Evolutionary conservation across 2,113 vertebrate genomes (phyloP), one percentile per base, ranked within the genome.

Genomic region (Ceyx cyanopectus): DNA sequence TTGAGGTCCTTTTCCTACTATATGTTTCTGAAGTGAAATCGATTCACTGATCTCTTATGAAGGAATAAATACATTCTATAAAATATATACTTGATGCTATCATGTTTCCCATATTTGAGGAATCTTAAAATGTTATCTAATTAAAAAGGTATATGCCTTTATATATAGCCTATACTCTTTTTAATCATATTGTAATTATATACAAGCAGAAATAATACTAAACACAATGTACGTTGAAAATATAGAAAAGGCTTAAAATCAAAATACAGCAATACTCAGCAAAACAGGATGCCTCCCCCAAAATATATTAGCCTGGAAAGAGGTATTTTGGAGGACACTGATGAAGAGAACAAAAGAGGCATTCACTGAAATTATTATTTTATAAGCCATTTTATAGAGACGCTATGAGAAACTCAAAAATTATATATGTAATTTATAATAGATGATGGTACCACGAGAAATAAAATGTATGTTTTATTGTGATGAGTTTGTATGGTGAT

Each of bases 1-100:
- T 81, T 90, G 43, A 92, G 76, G 21, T 81, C 23, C 7, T 81
- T 94, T 96, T 89, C 57, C 65, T 34, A 32, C 26, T 66, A 32
- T 69, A 21, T 63, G 26, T 85, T 92, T 80, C 92, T 92, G 66
- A 80, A 32, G 21, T 46, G 68, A 75, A 90, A 86, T 27, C 30
- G 6, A 54, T 54, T 72, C 41, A 81, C 15, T 53, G 67, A 89
- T 72, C 24, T 27, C 21, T 51, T 76, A 23, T 32, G 23, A 84
- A 77, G 85, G 50, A 72, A 40, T 34, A 61, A 86, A 81, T 76
- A 83, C 32, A 56, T 82, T 34, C 14, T 87, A 43, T 53, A 27
- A 84, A 84, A 88, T 29, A 10, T 27, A 29, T 43, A 61, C 70
- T 67, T 88, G 13, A 63, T 54, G n/a, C 8, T n/a, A 46, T 5